These are phyloP conservation scores for Drosophila truncata DNA, from an alignment of 1,140 invertebrate genomes.

Conservation along the genomic window DNA sequence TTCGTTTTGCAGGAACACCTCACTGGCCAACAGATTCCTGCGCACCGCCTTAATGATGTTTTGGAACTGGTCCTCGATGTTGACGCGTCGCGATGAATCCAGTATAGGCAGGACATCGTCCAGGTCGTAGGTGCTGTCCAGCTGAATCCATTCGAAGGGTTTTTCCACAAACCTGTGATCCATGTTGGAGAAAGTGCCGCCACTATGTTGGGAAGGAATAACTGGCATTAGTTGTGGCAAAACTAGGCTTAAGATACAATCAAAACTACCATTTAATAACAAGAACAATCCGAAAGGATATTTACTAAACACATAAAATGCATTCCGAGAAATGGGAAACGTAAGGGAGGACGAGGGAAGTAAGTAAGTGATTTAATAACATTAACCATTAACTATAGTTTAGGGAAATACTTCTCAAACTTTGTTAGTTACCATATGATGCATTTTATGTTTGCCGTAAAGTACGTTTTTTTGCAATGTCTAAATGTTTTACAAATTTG, in stretches of 20 bases:
- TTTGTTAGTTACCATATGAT: conserved; percentile 83
- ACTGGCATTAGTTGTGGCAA: neutral
- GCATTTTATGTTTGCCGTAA: conserved; percentile 85
- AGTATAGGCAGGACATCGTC: conserved; percentile 79
- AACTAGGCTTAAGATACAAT: neutral
- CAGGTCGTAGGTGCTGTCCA: conserved; percentile 78
- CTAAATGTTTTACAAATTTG: conserved; percentile 51
- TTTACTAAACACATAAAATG: conserved; percentile 51
- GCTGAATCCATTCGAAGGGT: conserved; percentile 74
- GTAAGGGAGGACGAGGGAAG: conserved; percentile 31
- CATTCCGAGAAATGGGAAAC: conserved; percentile 51
- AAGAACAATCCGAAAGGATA: conserved; percentile 34
- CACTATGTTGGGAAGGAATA: conserved; percentile 42
- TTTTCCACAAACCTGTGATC: conserved; percentile 80
- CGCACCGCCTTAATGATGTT: conserved; percentile 68
- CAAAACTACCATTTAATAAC: conserved; percentile 37
- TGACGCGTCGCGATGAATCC: conserved; percentile 62
- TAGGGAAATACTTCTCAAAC: conserved; percentile 57
- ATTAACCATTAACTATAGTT: conserved; percentile 42
- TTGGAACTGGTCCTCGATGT: conserved; percentile 82
- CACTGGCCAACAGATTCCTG: conserved; percentile 68
- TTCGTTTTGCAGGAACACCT: conserved; percentile 79
- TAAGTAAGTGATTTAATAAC: conserved; percentile 47
- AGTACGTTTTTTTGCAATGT: conserved; percentile 85
- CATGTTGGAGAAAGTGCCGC: conserved; percentile 71